Evolutionary conservation across 2,113 vertebrate genomes (phyloP).

Genomic region (Rhea pennata): DNA sequence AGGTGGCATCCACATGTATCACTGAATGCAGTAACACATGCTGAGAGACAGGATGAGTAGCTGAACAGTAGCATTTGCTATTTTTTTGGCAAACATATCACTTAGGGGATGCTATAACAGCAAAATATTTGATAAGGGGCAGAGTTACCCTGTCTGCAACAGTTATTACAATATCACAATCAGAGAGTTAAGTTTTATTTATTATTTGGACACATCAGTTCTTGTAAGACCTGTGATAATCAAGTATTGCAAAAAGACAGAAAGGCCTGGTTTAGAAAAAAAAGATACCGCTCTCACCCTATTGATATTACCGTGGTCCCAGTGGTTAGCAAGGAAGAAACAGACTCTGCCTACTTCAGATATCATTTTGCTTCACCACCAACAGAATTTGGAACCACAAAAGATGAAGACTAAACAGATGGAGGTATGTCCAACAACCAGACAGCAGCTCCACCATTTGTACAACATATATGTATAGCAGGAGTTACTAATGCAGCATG

Average conservation of each 20-base stretch:
- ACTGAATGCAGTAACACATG: background rate
- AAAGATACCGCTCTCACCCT: background rate
- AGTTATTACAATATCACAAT: background rate
- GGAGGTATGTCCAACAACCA: background rate
- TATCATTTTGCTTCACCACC: background rate
- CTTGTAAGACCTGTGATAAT: background rate
- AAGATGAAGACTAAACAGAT: background rate
- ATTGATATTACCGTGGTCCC: background rate
- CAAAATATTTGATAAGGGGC: background rate
- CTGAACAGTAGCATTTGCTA: background rate
- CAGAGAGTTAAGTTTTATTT: background rate
- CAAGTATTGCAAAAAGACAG: background rate
- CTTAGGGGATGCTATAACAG: background rate
- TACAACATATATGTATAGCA: background rate
- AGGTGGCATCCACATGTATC: constrained; percentile 1
- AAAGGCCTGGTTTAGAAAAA: background rate
- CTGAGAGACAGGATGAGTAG: background rate
- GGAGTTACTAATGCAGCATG: background rate
- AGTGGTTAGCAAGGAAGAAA: background rate
- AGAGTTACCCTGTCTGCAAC: background rate
- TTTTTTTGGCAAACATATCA: background rate
- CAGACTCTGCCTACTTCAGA: background rate
- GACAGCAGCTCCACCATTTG: background rate
- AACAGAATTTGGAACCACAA: background rate
- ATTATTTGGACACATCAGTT: background rate